A percentile compares a stretch with the other conserved stretches of the same genome.
Evolutionary conservation across 2,797 vertebrate species (phyloP).

Genomic region (Mycteria americana): DNA sequence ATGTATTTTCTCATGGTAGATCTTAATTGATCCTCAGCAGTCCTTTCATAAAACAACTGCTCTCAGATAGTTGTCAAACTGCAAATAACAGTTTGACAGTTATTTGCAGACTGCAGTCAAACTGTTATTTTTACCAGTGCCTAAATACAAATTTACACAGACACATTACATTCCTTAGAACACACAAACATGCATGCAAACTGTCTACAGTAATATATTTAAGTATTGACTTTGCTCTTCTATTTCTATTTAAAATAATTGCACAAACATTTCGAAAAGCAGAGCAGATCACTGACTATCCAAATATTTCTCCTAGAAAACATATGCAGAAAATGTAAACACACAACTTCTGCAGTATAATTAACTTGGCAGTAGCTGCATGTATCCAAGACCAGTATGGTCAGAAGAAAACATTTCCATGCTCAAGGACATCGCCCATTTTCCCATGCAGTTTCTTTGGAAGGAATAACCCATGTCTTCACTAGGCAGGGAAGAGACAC

Average conservation of each 20-base stretch:
- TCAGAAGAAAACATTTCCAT: not conserved
- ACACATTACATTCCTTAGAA: not conserved
- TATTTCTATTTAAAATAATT: not conserved
- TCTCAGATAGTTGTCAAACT: not conserved
- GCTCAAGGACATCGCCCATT: not conserved
- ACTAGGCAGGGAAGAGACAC: not conserved
- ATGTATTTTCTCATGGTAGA: not conserved
- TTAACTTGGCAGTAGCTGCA: not conserved
- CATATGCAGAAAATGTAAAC: not conserved
- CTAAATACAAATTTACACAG: not conserved
- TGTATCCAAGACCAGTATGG: not conserved
- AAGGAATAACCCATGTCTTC: not conserved
- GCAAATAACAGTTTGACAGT: no score
- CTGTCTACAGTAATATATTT: not conserved
- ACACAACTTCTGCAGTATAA: not conserved
- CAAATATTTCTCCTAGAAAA: not conserved
- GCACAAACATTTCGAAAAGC: not conserved
- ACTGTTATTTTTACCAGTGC: not conserved
- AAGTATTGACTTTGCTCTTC: not conserved
- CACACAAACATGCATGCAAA: not conserved
- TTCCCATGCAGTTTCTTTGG: not conserved
- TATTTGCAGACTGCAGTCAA: not conserved
- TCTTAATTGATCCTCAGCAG: not conserved
- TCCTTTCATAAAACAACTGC: not conserved
- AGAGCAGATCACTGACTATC: not conserved